These are phyloP conservation scores for Enteromius radiatus DNA, from an alignment of 2,797 vertebrate genomes.

Conservation along the genomic window DNA sequence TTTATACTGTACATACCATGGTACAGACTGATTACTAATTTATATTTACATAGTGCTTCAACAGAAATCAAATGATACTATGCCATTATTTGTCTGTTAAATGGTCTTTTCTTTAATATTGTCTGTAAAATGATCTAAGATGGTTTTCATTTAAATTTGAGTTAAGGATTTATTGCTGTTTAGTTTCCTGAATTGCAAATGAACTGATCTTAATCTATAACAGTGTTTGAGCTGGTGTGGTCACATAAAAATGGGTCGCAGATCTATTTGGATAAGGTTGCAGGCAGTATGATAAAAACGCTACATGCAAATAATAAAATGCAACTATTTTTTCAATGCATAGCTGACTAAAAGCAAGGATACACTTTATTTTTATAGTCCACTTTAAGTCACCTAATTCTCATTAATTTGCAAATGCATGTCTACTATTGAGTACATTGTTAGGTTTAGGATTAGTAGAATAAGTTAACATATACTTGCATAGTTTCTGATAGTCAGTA, in stretches of 20 bases:
- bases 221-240: not conserved
- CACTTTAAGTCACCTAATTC: no score
- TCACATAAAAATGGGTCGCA: slow-evolving; percentile 6
- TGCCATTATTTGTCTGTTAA: not conserved
- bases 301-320: not conserved
- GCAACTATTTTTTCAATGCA: not conserved
- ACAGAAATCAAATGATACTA: not conserved
- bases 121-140: not conserved
- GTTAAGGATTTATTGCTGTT: not conserved
- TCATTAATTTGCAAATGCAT: no score
- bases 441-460: no score
- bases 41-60: not conserved
- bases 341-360: not conserved
- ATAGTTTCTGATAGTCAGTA: no score
- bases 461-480: no score
- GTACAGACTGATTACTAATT: not conserved
- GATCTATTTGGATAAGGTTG: not conserved
- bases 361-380: no score
- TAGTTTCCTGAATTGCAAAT: not conserved
- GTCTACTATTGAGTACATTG: no score
- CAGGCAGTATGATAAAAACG: not conserved
- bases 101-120: no score
- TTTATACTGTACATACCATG: not conserved
- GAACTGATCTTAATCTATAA: slow-evolving; percentile 3
- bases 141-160: not conserved